Conservation (phyloP, 2,888 invertebrate species). For the Helicoverpa assulta region DNA sequence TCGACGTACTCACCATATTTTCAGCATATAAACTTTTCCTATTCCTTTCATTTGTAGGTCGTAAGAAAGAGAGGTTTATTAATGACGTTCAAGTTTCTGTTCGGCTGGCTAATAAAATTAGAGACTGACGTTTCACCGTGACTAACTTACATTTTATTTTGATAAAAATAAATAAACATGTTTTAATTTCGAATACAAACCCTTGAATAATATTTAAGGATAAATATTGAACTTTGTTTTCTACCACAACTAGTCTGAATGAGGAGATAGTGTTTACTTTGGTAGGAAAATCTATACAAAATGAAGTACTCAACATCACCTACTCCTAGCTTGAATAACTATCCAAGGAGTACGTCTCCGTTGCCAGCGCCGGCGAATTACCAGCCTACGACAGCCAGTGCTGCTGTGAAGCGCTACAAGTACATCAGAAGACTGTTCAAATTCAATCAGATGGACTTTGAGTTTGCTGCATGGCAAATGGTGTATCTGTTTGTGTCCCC, state of each 20-base stretch:
- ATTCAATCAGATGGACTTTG: constrained; percentile 99
- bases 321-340: constrained; percentile 82
- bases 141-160: constrained; percentile 45
- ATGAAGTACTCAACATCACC: constrained; percentile 92
- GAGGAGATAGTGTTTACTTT: constrained; percentile 44
- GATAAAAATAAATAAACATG: constrained; percentile 62
- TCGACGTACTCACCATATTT: not conserved
- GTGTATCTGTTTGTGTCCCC: constrained; percentile 97
- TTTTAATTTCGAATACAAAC: constrained; percentile 30
- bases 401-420: constrained; percentile 96
- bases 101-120: constrained; percentile 22
- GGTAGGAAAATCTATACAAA: constrained; percentile 48
- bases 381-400: constrained; percentile 93
- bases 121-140: constrained; percentile 55
- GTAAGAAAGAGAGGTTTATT: constrained; percentile 23
- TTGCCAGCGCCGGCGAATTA: constrained; percentile 93
- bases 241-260: constrained; percentile 42
- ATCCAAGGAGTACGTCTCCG: constrained; percentile 91
- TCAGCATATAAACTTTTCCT: constrained; percentile 12
- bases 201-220: constrained; percentile 21
- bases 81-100: constrained; percentile 32
- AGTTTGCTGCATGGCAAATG: constrained; percentile 99
- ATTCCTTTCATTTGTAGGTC: not conserved
- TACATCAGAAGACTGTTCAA: constrained; percentile 95
- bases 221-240: constrained; percentile 27